phyloP scores from a whole-genome alignment of 1,140 invertebrate genomes.

The Sesamia nonagrioides region DNA sequence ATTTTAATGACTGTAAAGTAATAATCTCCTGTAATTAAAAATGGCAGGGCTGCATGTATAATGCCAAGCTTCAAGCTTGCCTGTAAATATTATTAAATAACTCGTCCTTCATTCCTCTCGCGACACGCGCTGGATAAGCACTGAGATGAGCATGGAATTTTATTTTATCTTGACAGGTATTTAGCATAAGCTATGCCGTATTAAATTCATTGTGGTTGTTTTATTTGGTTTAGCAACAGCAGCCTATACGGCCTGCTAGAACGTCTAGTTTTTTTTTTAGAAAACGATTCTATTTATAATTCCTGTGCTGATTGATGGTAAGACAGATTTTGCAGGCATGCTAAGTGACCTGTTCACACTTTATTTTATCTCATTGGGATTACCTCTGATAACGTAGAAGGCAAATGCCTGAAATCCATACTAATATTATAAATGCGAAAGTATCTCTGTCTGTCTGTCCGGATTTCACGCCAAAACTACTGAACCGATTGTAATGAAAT shows the following conservation, averaged over 20 bases:
- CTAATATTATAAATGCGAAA: neutral
- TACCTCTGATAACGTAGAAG: no score
- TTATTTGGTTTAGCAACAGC: conserved; percentile 16
- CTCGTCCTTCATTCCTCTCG: conserved; percentile 12
- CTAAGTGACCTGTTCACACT: no score
- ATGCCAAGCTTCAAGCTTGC: conserved; percentile 20
- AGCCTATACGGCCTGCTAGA: neutral
- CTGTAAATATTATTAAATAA: conserved; percentile 28
- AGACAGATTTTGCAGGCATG: neutral
- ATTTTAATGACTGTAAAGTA: conserved; percentile 6
- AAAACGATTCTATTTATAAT: no score
- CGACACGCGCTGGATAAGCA: conserved; percentile 29
- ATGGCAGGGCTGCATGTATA: conserved; percentile 17
- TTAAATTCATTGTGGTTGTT: conserved; percentile 18
- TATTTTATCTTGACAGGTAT: conserved; percentile 41
- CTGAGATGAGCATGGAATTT: conserved; percentile 30
- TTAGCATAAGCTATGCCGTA: conserved; percentile 33
- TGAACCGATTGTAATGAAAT: no score
- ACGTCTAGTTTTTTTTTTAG: conserved; percentile 11
- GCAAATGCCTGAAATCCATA: no score
- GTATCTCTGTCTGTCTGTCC: no score
- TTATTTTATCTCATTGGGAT: no score
- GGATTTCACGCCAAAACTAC: no score
- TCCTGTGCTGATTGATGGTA: neutral
- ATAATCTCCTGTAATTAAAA: conserved; percentile 1